A percentile compares a stretch with the other conserved stretches of the same genome.
Conservation (phyloP, 2,888 invertebrate genomes). For the Cecidostiba fungosa region DNA sequence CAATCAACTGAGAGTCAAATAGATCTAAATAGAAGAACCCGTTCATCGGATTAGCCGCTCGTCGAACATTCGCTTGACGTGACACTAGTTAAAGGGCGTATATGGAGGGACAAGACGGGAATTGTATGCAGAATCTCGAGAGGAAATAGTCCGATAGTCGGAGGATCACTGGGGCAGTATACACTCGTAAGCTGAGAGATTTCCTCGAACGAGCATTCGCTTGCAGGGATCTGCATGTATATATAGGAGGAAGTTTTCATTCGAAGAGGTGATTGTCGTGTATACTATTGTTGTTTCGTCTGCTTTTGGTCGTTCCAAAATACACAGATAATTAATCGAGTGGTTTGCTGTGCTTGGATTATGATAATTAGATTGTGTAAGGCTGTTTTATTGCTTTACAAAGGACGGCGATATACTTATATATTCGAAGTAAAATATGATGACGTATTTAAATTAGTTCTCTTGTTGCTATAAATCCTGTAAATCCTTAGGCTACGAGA, state of each 20-base stretch:
- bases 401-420: neutral
- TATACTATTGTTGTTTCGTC: neutral
- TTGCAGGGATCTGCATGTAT: neutral
- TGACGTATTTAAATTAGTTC: neutral
- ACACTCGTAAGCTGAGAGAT: constrained; percentile 16
- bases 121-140: constrained; percentile 30
- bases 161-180: constrained; percentile 3
- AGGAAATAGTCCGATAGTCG: constrained; percentile 19
- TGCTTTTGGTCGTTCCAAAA: neutral
- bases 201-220: neutral
- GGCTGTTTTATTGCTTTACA: neutral
- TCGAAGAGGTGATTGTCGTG: neutral
- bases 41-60: neutral
- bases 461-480: neutral
- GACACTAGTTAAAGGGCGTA: neutral
- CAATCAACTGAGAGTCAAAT: neutral
- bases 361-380: no score
- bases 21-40: neutral
- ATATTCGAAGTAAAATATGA: neutral
- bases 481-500: neutral
- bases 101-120: neutral
- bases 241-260: neutral
- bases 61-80: neutral
- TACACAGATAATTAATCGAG: neutral
- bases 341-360: neutral